phyloP scores from a whole-genome alignment of 2,888 invertebrate genomes.

The Sinodicranocentrus sp. region DNA sequence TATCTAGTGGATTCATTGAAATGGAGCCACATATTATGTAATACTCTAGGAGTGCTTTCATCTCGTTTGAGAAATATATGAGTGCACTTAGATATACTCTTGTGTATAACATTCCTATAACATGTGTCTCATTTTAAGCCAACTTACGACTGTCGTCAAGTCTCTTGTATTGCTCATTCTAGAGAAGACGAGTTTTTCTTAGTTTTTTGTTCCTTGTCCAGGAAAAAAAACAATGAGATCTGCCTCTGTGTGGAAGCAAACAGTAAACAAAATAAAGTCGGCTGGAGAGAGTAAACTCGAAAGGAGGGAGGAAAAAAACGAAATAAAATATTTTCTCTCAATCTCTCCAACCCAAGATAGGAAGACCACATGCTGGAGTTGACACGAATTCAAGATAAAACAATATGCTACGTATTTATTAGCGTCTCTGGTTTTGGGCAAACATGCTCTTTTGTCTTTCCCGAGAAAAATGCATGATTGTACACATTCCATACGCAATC shows the following conservation, averaged over 20 bases:
- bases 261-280: background rate
- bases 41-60: background rate
- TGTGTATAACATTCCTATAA: too few relatives aligned
- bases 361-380: constrained; percentile 27
- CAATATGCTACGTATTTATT: constrained; percentile 46
- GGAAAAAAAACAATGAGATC: background rate
- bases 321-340: constrained; percentile 32
- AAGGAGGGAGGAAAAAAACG: constrained; percentile 1
- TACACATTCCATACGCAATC: too few relatives aligned
- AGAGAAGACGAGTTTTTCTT: constrained; percentile 7
- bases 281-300: too few relatives aligned
- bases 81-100: too few relatives aligned
- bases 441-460: background rate
- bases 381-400: constrained; percentile 39
- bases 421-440: background rate
- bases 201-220: constrained; percentile 19
- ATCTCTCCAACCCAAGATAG: constrained; percentile 13
- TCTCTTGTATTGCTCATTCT: background rate
- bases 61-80: background rate
- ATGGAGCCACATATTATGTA: background rate
- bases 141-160: constrained; percentile 17
- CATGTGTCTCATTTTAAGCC: background rate
- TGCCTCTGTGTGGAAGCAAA: background rate
- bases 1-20: background rate
- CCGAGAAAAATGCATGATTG: background rate